Percentiles rank a stretch among this genome's conserved stretches.
phyloP scores from a whole-genome alignment of 2,113 vertebrate species.

The Phaethon lepturus region DNA sequence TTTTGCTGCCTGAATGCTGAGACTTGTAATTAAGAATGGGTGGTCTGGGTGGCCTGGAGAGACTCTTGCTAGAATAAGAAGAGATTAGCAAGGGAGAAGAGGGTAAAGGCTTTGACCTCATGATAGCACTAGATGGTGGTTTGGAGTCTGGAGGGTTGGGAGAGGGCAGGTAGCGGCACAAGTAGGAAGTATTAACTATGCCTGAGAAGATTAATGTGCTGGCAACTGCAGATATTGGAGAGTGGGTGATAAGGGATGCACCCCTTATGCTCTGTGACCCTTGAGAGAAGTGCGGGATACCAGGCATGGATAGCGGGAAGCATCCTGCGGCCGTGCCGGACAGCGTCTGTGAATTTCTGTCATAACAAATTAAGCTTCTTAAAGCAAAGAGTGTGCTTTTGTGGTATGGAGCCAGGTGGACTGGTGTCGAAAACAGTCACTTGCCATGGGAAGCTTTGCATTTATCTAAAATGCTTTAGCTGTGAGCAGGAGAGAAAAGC shows the following conservation, averaged over 20 bases:
- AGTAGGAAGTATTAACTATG: not conserved
- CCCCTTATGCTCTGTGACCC: not conserved
- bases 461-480: not conserved
- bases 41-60: not conserved
- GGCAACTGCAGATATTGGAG: not conserved
- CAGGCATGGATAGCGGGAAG: not conserved
- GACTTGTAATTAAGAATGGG: no score
- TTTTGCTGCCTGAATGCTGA: not conserved
- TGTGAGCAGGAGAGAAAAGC: not conserved
- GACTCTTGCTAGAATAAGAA: not conserved
- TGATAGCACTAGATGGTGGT: not conserved
- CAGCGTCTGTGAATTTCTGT: not conserved
- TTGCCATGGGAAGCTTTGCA: not conserved
- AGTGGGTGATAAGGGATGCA: not conserved
- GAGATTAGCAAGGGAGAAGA: not conserved
- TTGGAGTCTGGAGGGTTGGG: not conserved
- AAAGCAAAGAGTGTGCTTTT: not conserved
- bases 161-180: not conserved
- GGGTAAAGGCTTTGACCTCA: not conserved
- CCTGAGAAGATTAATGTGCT: not conserved
- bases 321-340: not conserved
- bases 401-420: not conserved
- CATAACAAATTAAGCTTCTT: not conserved
- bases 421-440: not conserved
- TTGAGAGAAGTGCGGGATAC: no score